These are phyloP conservation scores for Harpalus rufipes DNA, from an alignment of 2,888 invertebrate species.

Conservation along the genomic window DNA sequence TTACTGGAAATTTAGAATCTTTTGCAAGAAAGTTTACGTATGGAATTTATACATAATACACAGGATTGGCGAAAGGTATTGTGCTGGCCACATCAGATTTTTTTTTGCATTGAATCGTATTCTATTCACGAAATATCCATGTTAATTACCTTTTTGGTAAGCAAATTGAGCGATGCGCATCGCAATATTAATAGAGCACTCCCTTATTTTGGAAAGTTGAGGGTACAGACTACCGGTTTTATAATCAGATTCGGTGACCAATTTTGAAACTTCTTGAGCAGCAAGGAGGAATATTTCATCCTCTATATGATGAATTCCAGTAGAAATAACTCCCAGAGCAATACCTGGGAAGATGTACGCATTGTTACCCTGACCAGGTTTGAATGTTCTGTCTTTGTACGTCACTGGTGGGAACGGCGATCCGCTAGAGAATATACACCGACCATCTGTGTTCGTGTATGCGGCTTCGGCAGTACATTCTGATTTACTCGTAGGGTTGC, in stretches of 20 bases:
- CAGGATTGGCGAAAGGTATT: no score
- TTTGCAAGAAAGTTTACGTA: no score
- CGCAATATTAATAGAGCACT: conserved; percentile 95
- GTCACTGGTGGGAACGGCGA: conserved; percentile 95
- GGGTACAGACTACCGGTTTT: conserved; percentile 95
- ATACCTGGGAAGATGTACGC: conserved; percentile 98
- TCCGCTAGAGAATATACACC: conserved; percentile 96
- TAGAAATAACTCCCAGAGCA: conserved; percentile 94
- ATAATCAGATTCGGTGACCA: conserved; percentile 90
- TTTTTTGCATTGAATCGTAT: no score
- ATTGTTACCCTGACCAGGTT: conserved; percentile 98
- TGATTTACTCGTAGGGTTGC: conserved; percentile 98
- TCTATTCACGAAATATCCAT: conserved; percentile 69
- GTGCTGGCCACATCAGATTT: no score
- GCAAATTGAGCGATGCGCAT: conserved; percentile 92
- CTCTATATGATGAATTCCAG: conserved; percentile 94
- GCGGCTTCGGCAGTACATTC: conserved; percentile 99
- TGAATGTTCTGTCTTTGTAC: conserved; percentile 87
- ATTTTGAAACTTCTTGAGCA: conserved; percentile 91
- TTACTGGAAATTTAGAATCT: no score
- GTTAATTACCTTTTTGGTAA: conserved; percentile 85
- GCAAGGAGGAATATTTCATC: conserved; percentile 97
- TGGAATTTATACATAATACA: no score
- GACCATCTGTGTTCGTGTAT: conserved; percentile 94
- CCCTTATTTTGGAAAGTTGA: conserved; percentile 88